Base-by-base conservation (phyloP, 2,888 invertebrate species). In the Lepas anatifera region DNA sequence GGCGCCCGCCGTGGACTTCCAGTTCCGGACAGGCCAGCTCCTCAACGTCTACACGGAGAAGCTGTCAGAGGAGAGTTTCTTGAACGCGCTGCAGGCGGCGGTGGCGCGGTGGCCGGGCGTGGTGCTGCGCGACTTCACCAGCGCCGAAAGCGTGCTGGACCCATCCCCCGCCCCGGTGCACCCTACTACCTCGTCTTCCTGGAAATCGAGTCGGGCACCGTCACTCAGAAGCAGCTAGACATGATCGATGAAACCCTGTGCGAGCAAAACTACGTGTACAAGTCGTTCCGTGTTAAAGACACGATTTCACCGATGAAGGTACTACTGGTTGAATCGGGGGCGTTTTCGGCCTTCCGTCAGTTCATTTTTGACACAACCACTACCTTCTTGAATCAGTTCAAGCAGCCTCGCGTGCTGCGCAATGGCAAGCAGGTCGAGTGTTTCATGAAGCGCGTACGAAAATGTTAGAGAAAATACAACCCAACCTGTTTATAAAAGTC, bases 1-100 rank as follows among this genome's bases (percentile, higher is more conserved):
- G 43, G 77, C 77, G 35, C 70, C 70, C 3, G 32, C 32, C 22
- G 18, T 70, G 16, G 66, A 70, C n/a, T 70, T 70, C 66, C 43
- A 35, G 35, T 70, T 66, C 46, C 25, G 78, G 73, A 76, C 78
- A 70, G 80, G 79, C 7, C 80, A 80, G 74, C 75, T 80, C 70
- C 71, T 80, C 71, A 80, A 79, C 75, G 76, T 79, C 7, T 73
- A 78, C 73, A 79, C 78, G 73, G 80, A 80, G 75, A 80, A 80
- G 74, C 77, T 78, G 7, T 77, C 78, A 0, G 79, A 80, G 73
- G 71, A 75, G 10, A 72, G 76, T 29, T 77, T 80, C 72, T 79
- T 77, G 70, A 73, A 75, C 37, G 76, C 77, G 8, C 72, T 80
- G 27, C 74, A 74, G 63, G 11, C 27, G 50, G 50, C 50, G 2